Conservation (phyloP, 2,797 vertebrate species). For the Oceanodroma leucorhoa region DNA sequence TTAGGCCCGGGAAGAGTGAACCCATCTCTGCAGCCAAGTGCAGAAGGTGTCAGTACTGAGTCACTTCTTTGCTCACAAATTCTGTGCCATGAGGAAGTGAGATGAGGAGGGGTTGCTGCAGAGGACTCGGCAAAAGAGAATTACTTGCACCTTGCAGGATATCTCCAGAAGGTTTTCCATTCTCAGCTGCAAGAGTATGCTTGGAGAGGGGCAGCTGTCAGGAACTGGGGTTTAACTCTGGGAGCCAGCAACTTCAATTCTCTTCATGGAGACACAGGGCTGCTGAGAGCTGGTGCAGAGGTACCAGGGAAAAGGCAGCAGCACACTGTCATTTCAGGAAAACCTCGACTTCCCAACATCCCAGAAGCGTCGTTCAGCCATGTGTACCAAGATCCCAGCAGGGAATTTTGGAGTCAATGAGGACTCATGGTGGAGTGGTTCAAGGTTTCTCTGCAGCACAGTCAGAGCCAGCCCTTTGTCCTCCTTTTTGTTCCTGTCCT, state of each 20-base stretch:
- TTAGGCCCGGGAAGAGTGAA: background rate
- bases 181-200: background rate
- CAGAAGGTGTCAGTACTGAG: conserved; percentile 22
- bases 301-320: background rate
- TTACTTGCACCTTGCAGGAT: background rate
- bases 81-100: background rate
- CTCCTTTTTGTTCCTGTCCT: background rate
- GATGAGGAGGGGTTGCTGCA: background rate
- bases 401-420: background rate
- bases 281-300: background rate
- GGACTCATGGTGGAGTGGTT: background rate
- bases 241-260: background rate
- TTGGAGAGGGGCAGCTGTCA: background rate
- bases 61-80: background rate
- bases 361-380: background rate
- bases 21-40: background rate
- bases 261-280: background rate
- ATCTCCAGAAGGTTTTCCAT: background rate
- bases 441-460: background rate
- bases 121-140: background rate
- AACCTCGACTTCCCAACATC: background rate
- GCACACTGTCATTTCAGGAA: background rate
- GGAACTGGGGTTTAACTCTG: background rate
- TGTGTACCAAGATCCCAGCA: background rate
- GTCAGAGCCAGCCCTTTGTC: background rate